A percentile compares a stretch with the other conserved stretches of the same genome.
Conservation (phyloP, 1,140 invertebrate genomes). For the Megathymus violae region DNA sequence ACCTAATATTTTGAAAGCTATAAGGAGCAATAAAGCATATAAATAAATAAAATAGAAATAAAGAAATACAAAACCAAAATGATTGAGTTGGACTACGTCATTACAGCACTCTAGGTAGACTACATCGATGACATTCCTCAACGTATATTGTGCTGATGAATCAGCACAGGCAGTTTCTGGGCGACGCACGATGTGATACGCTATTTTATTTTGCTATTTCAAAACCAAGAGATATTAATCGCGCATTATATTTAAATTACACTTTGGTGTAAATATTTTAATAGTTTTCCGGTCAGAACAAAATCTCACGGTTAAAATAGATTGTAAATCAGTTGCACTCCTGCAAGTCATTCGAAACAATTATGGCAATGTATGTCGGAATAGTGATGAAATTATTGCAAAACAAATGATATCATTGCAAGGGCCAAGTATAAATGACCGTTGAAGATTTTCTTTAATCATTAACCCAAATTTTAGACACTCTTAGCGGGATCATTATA, state of each 20-base stretch:
- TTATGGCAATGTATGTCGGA: not conserved
- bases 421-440: too few relatives aligned
- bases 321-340: too few relatives aligned
- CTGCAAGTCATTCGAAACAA: not conserved
- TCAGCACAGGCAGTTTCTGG: conserved; percentile 2
- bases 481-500: not conserved
- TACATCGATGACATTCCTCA: conserved; percentile 19
- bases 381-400: too few relatives aligned
- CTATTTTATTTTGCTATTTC: conserved; percentile 19
- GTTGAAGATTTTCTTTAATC: not conserved
- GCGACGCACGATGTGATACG: conserved; percentile 14
- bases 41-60: conserved; percentile 37
- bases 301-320: too few relatives aligned
- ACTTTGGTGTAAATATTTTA: conserved; percentile 2
- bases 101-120: too few relatives aligned
- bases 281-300: not conserved
- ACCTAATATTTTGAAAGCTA: too few relatives aligned
- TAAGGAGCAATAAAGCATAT: not conserved
- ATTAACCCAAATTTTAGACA: not conserved
- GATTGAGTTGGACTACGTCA: too few relatives aligned
- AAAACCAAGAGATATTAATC: conserved; percentile 8
- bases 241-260: not conserved
- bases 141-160: conserved; percentile 17
- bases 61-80: conserved; percentile 21
- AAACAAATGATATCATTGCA: too few relatives aligned